phyloP scores from a whole-genome alignment of 2,797 vertebrate genomes.

The Crenuchus spilurus region DNA sequence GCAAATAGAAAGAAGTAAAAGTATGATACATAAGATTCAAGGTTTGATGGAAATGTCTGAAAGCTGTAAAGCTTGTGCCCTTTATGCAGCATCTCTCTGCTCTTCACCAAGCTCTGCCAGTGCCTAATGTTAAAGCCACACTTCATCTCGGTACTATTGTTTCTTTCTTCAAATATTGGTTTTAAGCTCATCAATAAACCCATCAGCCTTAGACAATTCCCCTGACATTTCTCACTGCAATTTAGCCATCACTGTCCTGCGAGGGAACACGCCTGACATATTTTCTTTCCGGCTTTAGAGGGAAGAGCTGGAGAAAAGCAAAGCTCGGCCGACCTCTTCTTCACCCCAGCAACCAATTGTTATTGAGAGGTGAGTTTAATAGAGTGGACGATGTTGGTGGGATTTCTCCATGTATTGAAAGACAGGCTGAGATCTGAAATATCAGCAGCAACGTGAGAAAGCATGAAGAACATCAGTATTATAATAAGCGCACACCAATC shows the following conservation, averaged over 20 bases:
- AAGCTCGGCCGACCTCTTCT: slow-evolving; percentile 13
- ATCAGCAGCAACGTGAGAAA: no score
- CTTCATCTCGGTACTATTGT: not conserved
- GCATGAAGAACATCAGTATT: no score
- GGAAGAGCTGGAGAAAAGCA: not conserved
- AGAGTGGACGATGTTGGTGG: not conserved
- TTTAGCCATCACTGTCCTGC: slow-evolving; percentile 21
- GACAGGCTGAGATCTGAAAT: not conserved
- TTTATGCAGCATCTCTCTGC: slow-evolving; percentile 24
- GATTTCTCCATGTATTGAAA: not conserved
- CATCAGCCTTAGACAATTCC: slow-evolving; percentile 23
- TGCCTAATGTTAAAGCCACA: not conserved
- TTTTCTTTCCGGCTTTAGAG: not conserved
- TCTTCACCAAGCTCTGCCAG: slow-evolving; percentile 5
- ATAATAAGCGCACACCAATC: no score
- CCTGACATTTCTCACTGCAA: slow-evolving; percentile 49
- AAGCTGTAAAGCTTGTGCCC: slow-evolving; percentile 17
- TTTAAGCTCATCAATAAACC: slow-evolving; percentile 42
- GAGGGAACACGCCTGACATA: slow-evolving; percentile 5
- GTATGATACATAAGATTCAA: no score
- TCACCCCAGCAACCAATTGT: slow-evolving; percentile 2
- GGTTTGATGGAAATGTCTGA: not conserved
- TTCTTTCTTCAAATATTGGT: slow-evolving; percentile 36
- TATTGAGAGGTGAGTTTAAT: slow-evolving; percentile 26
- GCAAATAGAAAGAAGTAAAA: no score